phyloP scores from a whole-genome alignment of 2,797 vertebrate species.

The Gastrophryne carolinensis region DNA sequence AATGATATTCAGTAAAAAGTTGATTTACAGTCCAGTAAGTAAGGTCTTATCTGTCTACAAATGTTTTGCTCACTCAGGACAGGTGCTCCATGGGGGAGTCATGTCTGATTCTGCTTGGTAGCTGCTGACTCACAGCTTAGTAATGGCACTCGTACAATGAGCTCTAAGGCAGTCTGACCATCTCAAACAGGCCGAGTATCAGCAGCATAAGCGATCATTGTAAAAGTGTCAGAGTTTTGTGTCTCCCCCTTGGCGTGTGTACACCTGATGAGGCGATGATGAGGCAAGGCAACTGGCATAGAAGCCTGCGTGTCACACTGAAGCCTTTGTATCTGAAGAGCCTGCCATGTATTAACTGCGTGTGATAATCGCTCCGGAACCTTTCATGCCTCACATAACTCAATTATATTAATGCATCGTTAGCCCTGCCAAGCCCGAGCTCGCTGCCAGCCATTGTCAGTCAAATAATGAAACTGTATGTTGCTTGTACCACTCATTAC shows the following conservation, averaged over 20 bases:
- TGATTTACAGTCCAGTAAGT: background rate
- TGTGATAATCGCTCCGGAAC: conserved; percentile 29
- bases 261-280: conserved; percentile 43
- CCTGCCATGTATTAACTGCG: background rate
- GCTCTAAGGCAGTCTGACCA: conserved; percentile 58
- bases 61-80: conserved; percentile 59
- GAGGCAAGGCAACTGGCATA: conserved; percentile 47
- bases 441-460: conserved; percentile 40
- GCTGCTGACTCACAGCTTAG: conserved; percentile 68
- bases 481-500: conserved; percentile 30
- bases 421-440: conserved; percentile 22
- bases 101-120: conserved; percentile 63
- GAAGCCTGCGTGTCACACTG: conserved; percentile 2
- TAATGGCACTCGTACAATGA: conserved; percentile 64
- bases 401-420: conserved; percentile 35
- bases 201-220: conserved; percentile 14
- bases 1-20: too few relatives aligned
- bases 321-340: background rate
- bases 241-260: conserved; percentile 9
- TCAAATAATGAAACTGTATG: conserved; percentile 36
- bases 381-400: conserved; percentile 35
- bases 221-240: conserved; percentile 12
- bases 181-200: conserved; percentile 49
- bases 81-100: conserved; percentile 67
- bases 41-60: background rate